Conservation (phyloP, 2,888 invertebrate genomes). For the Drosophila prostipennis region DNA sequence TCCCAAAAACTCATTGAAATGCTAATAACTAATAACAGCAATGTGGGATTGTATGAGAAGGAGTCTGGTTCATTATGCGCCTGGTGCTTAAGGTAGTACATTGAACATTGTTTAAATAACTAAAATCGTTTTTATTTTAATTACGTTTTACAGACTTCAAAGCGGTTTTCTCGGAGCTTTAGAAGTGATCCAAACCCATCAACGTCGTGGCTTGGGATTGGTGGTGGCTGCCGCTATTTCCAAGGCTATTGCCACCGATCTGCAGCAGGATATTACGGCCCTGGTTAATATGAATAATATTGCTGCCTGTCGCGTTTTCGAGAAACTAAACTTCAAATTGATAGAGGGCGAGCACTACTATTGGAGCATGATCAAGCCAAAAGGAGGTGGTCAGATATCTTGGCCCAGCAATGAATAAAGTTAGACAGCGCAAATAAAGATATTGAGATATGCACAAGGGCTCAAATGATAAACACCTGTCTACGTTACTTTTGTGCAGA, state of each 20-base stretch:
- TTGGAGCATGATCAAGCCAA: constrained; percentile 64
- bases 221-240: constrained; percentile 34
- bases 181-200: constrained; percentile 26
- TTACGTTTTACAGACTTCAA: constrained; percentile 48
- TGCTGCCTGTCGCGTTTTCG: constrained; percentile 51
- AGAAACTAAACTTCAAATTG: constrained; percentile 49
- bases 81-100: constrained; percentile 82
- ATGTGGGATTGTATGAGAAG: constrained; percentile 76
- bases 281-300: constrained; percentile 50
- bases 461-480: too few relatives aligned
- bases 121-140: neutral
- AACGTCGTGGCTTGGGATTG: constrained; percentile 35
- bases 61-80: constrained; percentile 76
- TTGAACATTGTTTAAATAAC: rapidly evolving
- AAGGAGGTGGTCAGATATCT: constrained; percentile 6
- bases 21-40: constrained; percentile 79
- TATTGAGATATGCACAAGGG: too few relatives aligned
- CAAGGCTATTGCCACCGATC: constrained; percentile 26
- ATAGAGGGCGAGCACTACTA: constrained; percentile 50
- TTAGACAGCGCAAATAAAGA: too few relatives aligned
- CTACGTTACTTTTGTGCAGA: too few relatives aligned
- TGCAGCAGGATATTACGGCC: constrained; percentile 35
- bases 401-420: constrained; percentile 45
- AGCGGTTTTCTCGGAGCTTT: constrained; percentile 63
- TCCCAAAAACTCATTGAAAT: constrained; percentile 79